Conservation (phyloP, 1,140 invertebrate species). For the Mercenaria mercenaria region DNA sequence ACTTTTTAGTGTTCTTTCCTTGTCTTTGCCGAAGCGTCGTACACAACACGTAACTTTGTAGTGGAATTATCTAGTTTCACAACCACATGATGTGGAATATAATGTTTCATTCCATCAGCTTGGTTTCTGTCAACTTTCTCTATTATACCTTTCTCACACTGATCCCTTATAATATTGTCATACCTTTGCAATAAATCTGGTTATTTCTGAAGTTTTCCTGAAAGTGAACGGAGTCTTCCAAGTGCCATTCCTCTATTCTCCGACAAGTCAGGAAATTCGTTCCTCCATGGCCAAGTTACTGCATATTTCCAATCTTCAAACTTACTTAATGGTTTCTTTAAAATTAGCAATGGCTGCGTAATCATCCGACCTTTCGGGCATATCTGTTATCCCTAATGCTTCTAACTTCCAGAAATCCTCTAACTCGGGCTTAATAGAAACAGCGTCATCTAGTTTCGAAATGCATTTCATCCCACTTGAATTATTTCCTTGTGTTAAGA, state of each 20-base stretch:
- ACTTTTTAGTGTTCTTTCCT: not conserved
- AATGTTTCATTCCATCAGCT: not conserved
- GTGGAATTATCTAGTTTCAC: not conserved
- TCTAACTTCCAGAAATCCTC: constrained; percentile 61
- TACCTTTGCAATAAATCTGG: not conserved
- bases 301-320: not conserved
- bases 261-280: constrained; percentile 27
- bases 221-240: no score
- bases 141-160: not conserved
- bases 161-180: not conserved
- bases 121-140: not conserved
- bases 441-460: not conserved
- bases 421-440: not conserved
- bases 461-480: not conserved
- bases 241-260: constrained; percentile 51
- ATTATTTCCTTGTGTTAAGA: not conserved
- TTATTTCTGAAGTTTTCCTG: constrained; percentile 2
- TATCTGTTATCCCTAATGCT: constrained; percentile 52
- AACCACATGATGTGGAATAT: not conserved
- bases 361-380: constrained; percentile 1
- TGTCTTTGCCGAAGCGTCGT: not conserved
- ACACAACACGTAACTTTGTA: no score
- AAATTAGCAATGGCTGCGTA: constrained; percentile 26
- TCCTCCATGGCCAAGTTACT: constrained; percentile 51
- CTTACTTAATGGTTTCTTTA: constrained; percentile 41